Base-by-base conservation (phyloP, 2,113 vertebrate species). In the Spermophilus dauricus region DNA sequence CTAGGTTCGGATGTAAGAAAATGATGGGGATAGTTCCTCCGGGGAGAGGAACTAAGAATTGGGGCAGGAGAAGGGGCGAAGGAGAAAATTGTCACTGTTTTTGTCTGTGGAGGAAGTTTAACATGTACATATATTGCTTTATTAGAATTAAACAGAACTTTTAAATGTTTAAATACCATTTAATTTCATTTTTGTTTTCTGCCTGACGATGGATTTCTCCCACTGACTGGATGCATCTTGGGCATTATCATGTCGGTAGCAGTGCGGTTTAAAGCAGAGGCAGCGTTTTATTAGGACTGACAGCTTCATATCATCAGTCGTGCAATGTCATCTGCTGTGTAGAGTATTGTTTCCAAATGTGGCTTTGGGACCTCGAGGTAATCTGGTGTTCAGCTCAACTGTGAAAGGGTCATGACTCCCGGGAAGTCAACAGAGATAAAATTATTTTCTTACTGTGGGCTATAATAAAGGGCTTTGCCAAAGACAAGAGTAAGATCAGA, bases 181-280 rank as follows among this genome's bases (percentile, higher is more conserved):
- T 22, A 28, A 61, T 34, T 30, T 20, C 34, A 10, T 30, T 28
- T 80, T 42, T 20, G 17, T 22, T 61, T 95, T 80, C 84, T 56
- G 67, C 28, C 3, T 26, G 76, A 51, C 1, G 65, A 26, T 30
- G 67, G 69, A 7, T 4, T 37, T 30, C 12, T 42, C 61, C 61
- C 30, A 58, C 32, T 70, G 77, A 4, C 8, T 12, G 17, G 72
- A 58, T 0, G 9, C 34, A 16, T 39, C 16, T 22, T 12, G 53
- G 65, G 8, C 37, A 22, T 34, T 42, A 5, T 4, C 1, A 6
- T 6, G 5, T 12, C 67, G 39, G 26, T 14, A 53, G 56, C 39
- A 1, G 32, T 0, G 0, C 2, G 0, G 16, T 11, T 30, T 48
- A 7, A 12, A 63, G 77, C 77, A 39, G 32, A 22, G 11, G 32